These are phyloP conservation scores for Prionailurus bengalensis DNA, from an alignment of 2,113 vertebrate genomes.

Conservation along the genomic window DNA sequence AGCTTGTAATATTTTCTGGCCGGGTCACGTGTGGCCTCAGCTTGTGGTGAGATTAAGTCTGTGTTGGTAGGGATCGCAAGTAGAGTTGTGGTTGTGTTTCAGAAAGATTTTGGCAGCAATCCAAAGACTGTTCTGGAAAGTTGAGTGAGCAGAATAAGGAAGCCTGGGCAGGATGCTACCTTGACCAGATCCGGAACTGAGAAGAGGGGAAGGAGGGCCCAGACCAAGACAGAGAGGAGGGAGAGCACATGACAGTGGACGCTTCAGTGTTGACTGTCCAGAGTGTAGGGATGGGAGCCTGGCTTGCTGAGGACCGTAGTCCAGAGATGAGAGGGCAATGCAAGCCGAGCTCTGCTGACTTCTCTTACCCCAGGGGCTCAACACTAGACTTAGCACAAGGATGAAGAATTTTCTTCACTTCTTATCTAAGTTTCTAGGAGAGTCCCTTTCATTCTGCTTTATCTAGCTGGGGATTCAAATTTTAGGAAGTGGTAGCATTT, in stretches of 20 bases:
- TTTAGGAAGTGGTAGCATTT: not conserved
- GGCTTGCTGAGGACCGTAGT: not conserved
- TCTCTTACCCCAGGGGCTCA: not conserved
- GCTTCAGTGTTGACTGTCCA: no score
- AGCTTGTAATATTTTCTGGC: not conserved
- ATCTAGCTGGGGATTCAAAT: not conserved
- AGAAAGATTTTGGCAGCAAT: not conserved
- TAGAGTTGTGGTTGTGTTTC: not conserved
- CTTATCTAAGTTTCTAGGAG: not conserved
- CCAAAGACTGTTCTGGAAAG: not conserved
- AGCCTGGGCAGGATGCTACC: not conserved
- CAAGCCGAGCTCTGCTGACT: not conserved
- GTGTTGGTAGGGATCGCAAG: no score
- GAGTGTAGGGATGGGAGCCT: not conserved
- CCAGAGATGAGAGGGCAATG: not conserved
- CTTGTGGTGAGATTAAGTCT: not conserved
- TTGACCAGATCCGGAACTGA: not conserved
- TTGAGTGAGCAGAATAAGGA: not conserved
- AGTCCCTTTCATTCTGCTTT: not conserved
- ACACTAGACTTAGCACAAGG: not conserved
- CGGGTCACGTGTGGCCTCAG: not conserved
- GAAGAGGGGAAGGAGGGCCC: not conserved
- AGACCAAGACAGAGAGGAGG: not conserved
- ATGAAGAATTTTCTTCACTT: not conserved
- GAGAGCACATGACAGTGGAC: not conserved